Conservation (phyloP, 2,888 invertebrate genomes). For the Electrophaes corylata region DNA sequence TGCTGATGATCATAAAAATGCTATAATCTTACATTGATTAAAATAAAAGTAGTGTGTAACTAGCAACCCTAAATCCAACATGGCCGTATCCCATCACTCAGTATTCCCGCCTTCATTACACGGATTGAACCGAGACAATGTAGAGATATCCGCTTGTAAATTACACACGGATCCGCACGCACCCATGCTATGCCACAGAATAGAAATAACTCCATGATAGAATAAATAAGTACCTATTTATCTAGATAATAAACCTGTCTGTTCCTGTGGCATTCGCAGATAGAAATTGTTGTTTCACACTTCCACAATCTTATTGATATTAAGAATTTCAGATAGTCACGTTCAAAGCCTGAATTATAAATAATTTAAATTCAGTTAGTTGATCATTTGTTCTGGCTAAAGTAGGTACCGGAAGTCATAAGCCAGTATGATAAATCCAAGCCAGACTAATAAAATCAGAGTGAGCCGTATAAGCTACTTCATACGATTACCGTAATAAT, state of each 20-base stretch:
- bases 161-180: constrained; percentile 26
- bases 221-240: neutral
- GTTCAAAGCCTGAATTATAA: no score
- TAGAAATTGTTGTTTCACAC: neutral
- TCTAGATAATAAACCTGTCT: neutral
- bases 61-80: constrained; percentile 55
- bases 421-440: no score
- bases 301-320: neutral
- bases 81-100: constrained; percentile 50
- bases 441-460: no score
- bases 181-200: constrained; percentile 22
- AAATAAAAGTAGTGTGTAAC: constrained; percentile 13
- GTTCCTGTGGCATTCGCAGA: neutral
- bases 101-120: constrained; percentile 66
- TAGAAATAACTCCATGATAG: neutral
- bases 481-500: neutral
- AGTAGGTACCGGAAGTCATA: no score
- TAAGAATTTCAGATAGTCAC: no score
- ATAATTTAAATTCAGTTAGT: no score
- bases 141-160: constrained; percentile 52
- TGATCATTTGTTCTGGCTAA: no score
- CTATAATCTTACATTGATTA: constrained; percentile 6
- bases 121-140: constrained; percentile 69
- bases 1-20: no score
- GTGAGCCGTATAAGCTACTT: no score